Conservation (phyloP, 2,113 vertebrate genomes). For the Bufo bufo region DNA sequence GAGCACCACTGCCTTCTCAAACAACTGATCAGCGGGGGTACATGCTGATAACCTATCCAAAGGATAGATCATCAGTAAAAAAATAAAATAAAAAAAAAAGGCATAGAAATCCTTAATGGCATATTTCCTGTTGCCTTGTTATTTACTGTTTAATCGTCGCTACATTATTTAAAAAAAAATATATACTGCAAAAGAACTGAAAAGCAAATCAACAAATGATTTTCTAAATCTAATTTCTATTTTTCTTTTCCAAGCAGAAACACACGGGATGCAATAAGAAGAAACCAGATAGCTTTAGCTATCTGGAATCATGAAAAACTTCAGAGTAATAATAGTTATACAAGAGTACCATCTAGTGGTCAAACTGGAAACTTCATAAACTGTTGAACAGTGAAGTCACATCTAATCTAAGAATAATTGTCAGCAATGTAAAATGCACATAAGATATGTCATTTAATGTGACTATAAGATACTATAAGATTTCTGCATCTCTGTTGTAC, state of each 20-base stretch:
- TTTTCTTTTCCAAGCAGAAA: not conserved
- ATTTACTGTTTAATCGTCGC: too few relatives aligned
- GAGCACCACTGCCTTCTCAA: too few relatives aligned
- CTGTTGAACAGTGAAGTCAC: not conserved
- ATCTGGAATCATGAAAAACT: not conserved
- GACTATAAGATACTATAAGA: too few relatives aligned
- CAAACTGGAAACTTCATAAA: not conserved
- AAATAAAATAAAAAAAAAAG: not conserved
- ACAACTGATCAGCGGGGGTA: too few relatives aligned
- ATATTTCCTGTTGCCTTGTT: too few relatives aligned
- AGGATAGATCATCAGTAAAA: too few relatives aligned
- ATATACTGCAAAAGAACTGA: not conserved
- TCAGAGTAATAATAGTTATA: not conserved
- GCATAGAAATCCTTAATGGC: too few relatives aligned
- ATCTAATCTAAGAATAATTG: not conserved
- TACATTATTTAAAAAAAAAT: too few relatives aligned
- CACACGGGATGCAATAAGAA: not conserved
- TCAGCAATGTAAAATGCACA: not conserved
- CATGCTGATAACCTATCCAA: too few relatives aligned
- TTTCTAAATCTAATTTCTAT: not conserved
- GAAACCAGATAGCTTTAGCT: not conserved
- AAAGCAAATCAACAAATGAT: not conserved
- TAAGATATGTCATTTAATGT: too few relatives aligned
- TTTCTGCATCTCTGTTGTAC: too few relatives aligned
- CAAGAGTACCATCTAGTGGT: slow-evolving; percentile 32